phyloP scores from a whole-genome alignment of 2,113 vertebrate genomes.

The Amphilophus citrinellus region DNA sequence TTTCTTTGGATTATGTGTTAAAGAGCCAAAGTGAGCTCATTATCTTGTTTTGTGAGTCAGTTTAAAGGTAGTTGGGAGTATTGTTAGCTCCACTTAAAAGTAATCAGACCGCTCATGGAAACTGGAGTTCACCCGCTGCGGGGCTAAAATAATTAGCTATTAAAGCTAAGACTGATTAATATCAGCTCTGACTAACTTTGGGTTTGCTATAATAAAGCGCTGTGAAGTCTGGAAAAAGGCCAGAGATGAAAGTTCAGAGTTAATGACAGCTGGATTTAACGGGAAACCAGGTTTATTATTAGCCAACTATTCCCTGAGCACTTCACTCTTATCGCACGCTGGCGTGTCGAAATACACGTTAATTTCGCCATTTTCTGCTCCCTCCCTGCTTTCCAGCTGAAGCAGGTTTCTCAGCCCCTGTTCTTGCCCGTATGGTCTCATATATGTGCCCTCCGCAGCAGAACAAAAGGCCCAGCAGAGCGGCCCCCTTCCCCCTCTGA shows the following conservation, averaged over 20 bases:
- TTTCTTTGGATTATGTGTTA: not conserved
- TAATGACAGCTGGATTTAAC: not conserved
- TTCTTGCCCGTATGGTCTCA: not conserved
- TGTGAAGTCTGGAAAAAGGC: not conserved
- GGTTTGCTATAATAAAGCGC: not conserved
- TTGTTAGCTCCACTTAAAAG: not conserved
- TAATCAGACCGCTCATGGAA: not conserved
- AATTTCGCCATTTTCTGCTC: not conserved
- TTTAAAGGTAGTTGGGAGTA: not conserved
- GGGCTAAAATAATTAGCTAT: not conserved
- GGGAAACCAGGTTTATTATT: not conserved
- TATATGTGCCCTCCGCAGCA: not conserved
- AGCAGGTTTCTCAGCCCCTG: not conserved
- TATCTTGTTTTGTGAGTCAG: not conserved
- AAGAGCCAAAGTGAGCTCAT: not conserved
- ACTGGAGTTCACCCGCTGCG: not conserved
- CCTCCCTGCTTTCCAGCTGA: not conserved
- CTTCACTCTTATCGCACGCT: not conserved
- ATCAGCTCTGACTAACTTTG: not conserved
- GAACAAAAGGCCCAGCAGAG: slow-evolving; percentile 13
- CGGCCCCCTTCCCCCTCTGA: not conserved
- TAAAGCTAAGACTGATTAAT: not conserved
- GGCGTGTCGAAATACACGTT: not conserved
- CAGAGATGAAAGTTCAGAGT: not conserved
- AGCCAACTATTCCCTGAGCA: not conserved